A percentile compares a stretch with the other conserved stretches of the same genome.
Evolutionary conservation across 2,113 vertebrate genomes (phyloP).

Genomic region (Macquaria australasica): DNA sequence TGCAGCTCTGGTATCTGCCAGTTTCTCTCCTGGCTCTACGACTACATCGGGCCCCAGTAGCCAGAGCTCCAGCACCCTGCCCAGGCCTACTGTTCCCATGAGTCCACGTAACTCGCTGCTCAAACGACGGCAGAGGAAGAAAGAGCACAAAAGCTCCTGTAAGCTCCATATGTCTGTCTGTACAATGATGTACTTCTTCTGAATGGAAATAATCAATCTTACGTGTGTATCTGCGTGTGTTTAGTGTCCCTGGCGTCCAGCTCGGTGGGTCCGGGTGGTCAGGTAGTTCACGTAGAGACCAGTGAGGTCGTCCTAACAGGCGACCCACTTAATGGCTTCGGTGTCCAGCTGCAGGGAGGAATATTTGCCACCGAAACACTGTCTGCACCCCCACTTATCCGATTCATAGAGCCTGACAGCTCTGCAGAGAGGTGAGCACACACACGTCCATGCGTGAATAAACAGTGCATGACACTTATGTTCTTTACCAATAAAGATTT

Average conservation of each 20-base stretch:
- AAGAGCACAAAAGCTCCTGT: slow-evolving; percentile 96
- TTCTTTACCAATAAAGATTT: not conserved
- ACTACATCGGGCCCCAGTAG: slow-evolving; percentile 89
- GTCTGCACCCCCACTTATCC: slow-evolving; percentile 93
- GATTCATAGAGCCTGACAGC: slow-evolving; percentile 98
- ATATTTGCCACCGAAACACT: slow-evolving; percentile 97
- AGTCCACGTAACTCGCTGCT: slow-evolving; percentile 94
- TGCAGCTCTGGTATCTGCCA: slow-evolving; percentile 92
- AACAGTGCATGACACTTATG: not conserved
- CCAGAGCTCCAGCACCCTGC: slow-evolving; percentile 92
- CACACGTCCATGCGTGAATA: not conserved
- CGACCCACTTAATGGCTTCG: slow-evolving; percentile 95
- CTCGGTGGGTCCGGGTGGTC: slow-evolving; percentile 94
- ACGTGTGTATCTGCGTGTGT: slow-evolving; percentile 1
- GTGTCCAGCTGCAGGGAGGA: slow-evolving; percentile 97
- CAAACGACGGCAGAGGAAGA: slow-evolving; percentile 91
- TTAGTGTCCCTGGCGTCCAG: slow-evolving; percentile 94
- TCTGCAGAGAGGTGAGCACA: slow-evolving; percentile 93
- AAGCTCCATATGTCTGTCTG: slow-evolving; percentile 59
- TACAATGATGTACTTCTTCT: not conserved
- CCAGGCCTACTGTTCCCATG: slow-evolving; percentile 90
- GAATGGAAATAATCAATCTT: not conserved
- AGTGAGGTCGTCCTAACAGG: slow-evolving; percentile 93
- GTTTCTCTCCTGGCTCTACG: slow-evolving; percentile 92
- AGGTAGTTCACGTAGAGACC: slow-evolving; percentile 95